These are phyloP conservation scores for Petrocephalus schoutedeni DNA, from an alignment of 2,797 vertebrate genomes.

Conservation along the genomic window DNA sequence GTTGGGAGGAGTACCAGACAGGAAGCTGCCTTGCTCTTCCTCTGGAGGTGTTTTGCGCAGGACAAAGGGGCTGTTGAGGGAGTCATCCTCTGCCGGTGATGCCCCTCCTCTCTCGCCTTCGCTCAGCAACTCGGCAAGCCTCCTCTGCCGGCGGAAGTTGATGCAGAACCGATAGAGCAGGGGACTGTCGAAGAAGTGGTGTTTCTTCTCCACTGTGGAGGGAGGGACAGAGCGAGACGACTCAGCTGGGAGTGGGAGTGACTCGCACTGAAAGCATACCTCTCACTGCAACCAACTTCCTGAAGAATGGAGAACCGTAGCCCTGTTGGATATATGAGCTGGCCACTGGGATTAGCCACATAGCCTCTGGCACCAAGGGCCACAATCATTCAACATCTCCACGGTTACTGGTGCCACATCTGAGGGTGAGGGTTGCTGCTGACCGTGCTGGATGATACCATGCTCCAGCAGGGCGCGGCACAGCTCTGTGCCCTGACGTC, in stretches of 20 bases:
- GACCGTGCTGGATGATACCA: constrained; percentile 80
- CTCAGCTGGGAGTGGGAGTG: constrained; percentile 15
- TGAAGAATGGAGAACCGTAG: neutral
- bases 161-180: constrained; percentile 80
- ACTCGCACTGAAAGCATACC: neutral
- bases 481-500: constrained; percentile 67
- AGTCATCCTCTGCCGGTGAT: constrained; percentile 53
- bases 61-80: constrained; percentile 70
- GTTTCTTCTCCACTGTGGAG: constrained; percentile 64
- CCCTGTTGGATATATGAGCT: neutral
- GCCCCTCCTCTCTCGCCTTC: constrained; percentile 46
- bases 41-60: constrained; percentile 57
- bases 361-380: neutral
- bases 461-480: constrained; percentile 71
- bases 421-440: constrained; percentile 27
- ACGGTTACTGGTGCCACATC: neutral
- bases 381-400: neutral
- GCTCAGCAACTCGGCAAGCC: constrained; percentile 68
- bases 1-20: constrained; percentile 58
- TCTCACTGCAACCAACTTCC: neutral
- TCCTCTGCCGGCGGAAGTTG: constrained; percentile 69
- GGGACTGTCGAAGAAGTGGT: constrained; percentile 76
- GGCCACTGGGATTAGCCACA: neutral
- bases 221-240: constrained; percentile 19
- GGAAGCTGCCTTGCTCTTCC: constrained; percentile 60